A percentile compares a stretch with the other conserved stretches of the same genome.
Conservation (phyloP, 2,888 invertebrate species). For the Actias luna region DNA sequence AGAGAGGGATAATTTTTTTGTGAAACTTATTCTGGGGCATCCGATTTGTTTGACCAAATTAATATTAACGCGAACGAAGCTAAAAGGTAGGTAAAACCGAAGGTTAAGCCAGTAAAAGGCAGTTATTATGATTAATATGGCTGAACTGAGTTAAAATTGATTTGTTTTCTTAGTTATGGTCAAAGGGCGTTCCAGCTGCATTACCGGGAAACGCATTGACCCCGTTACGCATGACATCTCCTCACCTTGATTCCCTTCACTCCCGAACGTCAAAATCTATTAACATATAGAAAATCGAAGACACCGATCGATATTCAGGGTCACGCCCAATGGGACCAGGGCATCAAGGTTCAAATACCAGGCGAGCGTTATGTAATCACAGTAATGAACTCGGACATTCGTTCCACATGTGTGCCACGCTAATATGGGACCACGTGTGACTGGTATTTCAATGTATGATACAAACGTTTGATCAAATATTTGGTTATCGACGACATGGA, state of each 20-base stretch:
- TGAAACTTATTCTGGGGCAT: too few relatives aligned
- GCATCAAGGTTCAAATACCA: constrained; percentile 7
- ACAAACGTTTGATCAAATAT: constrained; percentile 3
- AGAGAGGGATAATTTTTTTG: too few relatives aligned
- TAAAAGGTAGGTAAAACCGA: too few relatives aligned
- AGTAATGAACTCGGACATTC: constrained; percentile 2
- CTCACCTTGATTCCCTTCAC: neutral
- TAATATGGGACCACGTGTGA: constrained; percentile 1
- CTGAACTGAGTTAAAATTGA: too few relatives aligned
- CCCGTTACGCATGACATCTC: neutral
- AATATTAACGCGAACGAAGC: too few relatives aligned
- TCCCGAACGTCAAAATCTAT: neutral
- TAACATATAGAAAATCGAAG: neutral
- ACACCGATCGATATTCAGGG: neutral
- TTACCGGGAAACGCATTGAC: neutral
- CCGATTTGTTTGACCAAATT: too few relatives aligned
- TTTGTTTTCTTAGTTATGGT: neutral
- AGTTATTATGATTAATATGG: too few relatives aligned
- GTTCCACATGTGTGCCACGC: constrained; percentile 1
- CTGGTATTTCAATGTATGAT: neutral
- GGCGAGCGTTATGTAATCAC: constrained; percentile 4
- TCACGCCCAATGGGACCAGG: neutral
- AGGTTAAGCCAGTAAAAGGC: too few relatives aligned
- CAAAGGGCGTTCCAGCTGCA: neutral
- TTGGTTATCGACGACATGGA: neutral